Conservation (phyloP, 2,797 vertebrate species). For the Ctenochaetus hawaiiensis region DNA sequence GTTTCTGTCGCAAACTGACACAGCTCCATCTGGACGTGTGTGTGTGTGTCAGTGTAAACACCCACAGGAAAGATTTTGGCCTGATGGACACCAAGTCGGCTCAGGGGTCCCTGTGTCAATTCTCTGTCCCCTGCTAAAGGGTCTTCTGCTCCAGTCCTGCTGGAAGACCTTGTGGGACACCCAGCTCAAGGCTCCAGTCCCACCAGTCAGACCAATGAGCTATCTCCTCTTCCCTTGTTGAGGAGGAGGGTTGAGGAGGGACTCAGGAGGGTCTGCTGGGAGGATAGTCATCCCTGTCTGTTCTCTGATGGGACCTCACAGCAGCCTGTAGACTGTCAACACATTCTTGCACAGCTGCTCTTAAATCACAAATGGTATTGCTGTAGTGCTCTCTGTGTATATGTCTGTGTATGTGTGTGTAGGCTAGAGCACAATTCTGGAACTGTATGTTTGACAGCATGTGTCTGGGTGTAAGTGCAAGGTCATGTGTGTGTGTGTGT, state of each 20-base stretch:
- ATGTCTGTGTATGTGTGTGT: conserved; percentile 29
- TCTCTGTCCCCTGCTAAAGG: conserved; percentile 32
- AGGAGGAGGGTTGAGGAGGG: conserved; percentile 25
- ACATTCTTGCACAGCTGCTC: conserved; percentile 62
- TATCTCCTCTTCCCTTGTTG: conserved; percentile 35
- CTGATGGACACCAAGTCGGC: conserved; percentile 25
- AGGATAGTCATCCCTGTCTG: conserved; percentile 45
- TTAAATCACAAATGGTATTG: conserved; percentile 55
- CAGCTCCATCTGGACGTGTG: conserved; percentile 44
- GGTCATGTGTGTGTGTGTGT: neutral
- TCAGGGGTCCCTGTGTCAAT: conserved; percentile 39
- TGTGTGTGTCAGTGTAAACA: conserved; percentile 35
- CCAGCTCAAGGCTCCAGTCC: conserved; percentile 56
- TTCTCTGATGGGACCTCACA: conserved; percentile 66
- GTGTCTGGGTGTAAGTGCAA: conserved; percentile 18
- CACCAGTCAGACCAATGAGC: conserved; percentile 57
- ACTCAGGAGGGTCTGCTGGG: conserved; percentile 31
- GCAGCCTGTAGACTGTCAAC: conserved; percentile 63
- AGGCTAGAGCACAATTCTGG: neutral
- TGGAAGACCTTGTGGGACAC: conserved; percentile 65
- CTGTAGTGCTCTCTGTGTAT: conserved; percentile 24
- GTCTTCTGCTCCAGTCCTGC: conserved; percentile 38
- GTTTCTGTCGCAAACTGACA: conserved; percentile 41
- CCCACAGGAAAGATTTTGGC: conserved; percentile 49
- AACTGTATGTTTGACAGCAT: conserved; percentile 20